A percentile compares a stretch with the other conserved stretches of the same genome.
phyloP scores from a whole-genome alignment of 2,797 vertebrate genomes.

The Neosilurus hyrtlii region DNA sequence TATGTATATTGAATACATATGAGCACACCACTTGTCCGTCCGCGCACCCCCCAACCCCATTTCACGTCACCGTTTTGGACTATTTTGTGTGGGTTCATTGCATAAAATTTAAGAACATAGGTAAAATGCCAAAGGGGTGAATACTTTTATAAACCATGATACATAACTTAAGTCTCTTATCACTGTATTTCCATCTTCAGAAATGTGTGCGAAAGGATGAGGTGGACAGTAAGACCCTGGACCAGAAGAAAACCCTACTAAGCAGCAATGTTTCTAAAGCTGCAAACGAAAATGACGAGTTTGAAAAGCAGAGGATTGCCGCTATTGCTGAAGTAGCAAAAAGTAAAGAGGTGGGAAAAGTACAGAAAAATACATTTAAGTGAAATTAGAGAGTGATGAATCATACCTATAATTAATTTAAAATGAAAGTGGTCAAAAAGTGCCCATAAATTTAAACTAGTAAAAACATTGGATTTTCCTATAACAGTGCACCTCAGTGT shows the following conservation, averaged over 20 bases:
- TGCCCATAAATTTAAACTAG: too few species aligned
- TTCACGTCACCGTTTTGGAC: too few species aligned
- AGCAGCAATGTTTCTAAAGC: slow-evolving; percentile 74
- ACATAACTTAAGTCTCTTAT: not conserved
- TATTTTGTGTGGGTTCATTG: too few species aligned
- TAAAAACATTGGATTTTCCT: too few species aligned
- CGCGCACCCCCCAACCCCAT: too few species aligned
- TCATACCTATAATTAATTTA: not conserved
- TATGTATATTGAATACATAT: too few species aligned
- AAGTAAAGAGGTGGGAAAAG: slow-evolving; percentile 86
- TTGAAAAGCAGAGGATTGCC: slow-evolving; percentile 95
- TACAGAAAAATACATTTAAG: not conserved
- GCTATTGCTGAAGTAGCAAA: slow-evolving; percentile 96
- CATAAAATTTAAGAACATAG: too few species aligned
- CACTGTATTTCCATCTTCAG: slow-evolving; percentile 61
- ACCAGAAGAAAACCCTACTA: slow-evolving; percentile 92
- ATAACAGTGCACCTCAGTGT: too few species aligned
- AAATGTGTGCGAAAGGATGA: slow-evolving; percentile 82
- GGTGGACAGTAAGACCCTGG: slow-evolving; percentile 86
- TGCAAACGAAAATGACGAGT: slow-evolving; percentile 88
- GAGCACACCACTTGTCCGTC: too few species aligned
- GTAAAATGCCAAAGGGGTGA: too few species aligned
- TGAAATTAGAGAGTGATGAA: not conserved
- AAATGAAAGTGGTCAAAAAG: not conserved
- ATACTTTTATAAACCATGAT: not conserved